Base-by-base conservation (phyloP, 1,140 invertebrate genomes). In the Kradibia gibbosae region DNA sequence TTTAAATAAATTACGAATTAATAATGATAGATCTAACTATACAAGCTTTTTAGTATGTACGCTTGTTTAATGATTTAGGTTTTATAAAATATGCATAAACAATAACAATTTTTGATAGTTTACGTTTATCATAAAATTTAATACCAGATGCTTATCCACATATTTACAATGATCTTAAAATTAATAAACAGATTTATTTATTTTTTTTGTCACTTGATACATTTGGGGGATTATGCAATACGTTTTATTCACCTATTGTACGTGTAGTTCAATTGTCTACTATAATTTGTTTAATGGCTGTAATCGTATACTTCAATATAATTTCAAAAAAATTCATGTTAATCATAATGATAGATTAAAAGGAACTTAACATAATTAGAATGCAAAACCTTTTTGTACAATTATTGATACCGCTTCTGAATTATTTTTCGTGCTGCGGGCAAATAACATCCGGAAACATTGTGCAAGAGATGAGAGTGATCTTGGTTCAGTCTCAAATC, bases 391-490 rank as follows among this genome's bases (percentile, higher is more conserved):
- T 8, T 45, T 50, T 50, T 31, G 65, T 42, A 70, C 65, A 70
- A 28, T 48, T 48, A 73, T 20, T 93, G 92, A 83, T 92, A 93
- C 67, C 92, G 85, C 82, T 87, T 92, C 82, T 93, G 92, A 74
- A 93, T 92, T 83, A 93, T 90, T 85, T 91, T 90, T 84, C 91
- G 89, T 5, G 93, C 89, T 70, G 91, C 92, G 25, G 93, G 93
- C 80, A 93, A 87, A 82, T 92, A 90, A 83, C 93, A 93, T 36
- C 85, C 88, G 28, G 93, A 93, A 48, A 93, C 90, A 79, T 92
- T 93, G 81, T 93, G 93, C 70, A 93, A 83, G 28, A 91, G 86
- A 53, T 91, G 88, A 1, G 85, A 42, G 15, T 88, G 88, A 72
- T 92, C 91, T 57, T 90, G 87, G 42, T 87, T 45, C 15, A 92